These are phyloP conservation scores for Theristus sp. DNA, from an alignment of 2,888 invertebrate genomes.

Conservation along the genomic window DNA sequence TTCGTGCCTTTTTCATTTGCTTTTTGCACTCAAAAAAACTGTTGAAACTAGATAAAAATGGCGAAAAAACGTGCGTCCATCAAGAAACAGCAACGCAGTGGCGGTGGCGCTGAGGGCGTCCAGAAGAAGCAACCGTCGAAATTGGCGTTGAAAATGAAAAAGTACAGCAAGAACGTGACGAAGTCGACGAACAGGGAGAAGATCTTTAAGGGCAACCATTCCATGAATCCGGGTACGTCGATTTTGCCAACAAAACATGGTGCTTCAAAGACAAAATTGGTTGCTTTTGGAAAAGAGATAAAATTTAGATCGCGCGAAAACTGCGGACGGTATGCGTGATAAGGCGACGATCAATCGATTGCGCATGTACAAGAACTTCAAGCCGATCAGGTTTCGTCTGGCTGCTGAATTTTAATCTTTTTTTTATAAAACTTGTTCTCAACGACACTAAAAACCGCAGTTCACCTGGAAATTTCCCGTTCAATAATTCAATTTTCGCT, in stretches of 20 bases:
- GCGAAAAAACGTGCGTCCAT: not conserved
- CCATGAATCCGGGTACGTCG: conserved; percentile 69
- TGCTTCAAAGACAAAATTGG: not conserved
- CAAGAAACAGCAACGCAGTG: conserved; percentile 6
- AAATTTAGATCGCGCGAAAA: conserved; percentile 41
- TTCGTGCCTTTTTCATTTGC: too few species aligned
- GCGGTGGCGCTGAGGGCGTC: too few species aligned
- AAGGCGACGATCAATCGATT: conserved; percentile 83
- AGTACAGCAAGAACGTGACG: conserved; percentile 7
- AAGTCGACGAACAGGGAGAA: conserved; percentile 38
- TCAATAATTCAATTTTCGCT: too few species aligned
- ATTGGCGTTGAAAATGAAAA: conserved; percentile 3
- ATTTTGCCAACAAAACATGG: not conserved
- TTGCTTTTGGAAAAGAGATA: not conserved
- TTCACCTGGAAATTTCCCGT: too few species aligned
- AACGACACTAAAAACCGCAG: too few species aligned
- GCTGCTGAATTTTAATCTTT: not conserved
- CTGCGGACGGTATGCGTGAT: conserved; percentile 67
- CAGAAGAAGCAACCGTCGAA: conserved; percentile 9
- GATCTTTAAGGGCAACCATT: conserved; percentile 66
- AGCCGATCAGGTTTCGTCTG: conserved; percentile 52
- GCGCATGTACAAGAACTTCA: conserved; percentile 95
- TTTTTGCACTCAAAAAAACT: too few species aligned
- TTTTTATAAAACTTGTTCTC: too few species aligned
- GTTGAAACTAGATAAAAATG: too few species aligned